Evolutionary conservation across 1,140 invertebrate genomes (phyloP), one percentile per base, ranked within the genome.

Genomic region (Asobara japonica): DNA sequence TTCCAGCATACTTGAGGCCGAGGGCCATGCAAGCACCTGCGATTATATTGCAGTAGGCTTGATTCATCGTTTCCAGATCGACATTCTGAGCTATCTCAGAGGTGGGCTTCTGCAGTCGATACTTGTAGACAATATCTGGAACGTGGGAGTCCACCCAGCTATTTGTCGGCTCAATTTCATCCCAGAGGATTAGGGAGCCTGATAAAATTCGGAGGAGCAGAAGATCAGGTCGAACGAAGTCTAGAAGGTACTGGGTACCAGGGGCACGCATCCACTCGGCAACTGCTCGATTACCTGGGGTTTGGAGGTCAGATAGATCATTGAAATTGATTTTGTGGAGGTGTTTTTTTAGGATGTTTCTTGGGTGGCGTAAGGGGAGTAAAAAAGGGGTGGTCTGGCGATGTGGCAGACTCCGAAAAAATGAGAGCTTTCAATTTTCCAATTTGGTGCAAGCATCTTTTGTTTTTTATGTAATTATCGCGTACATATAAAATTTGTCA

Each of bases 1-100:
- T 95, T 48, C 98, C 98, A 13, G 97, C 97, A 89, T 95, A 99
- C 79, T 95, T 94, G 7, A 99, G 87, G 1, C 96, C 97, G 72
- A 99, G 85, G n/a, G 95, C 94, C 88, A 99, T 94, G 81, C 96
- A 97, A 8, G 95, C 96, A 31, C 97, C 98, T 30, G 96, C 94
- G 61, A 98, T 90, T 70, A 98, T 97, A 83, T 98, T 98, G 84
- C 96, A 98, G 86, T 97, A 98, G 0, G 96, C 96, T 90, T 99
- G 97, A 79, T 96, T 97, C 91, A 98, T 97, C 30, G 96, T 97
- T 89, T 98, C 97, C 83, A 95, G 94, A 86, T 98, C 97, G 11
- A 98, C 91, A 72, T 91, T 89, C 22, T 89, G 82, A 51, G 88
- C 87, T 20, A 87, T 82, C 60, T 90, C 89, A 25, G 91, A 89